phyloP scores from a whole-genome alignment of 37 sponge, comb jelly and placozoan genomes.

The Haliclona indistincta region DNA sequence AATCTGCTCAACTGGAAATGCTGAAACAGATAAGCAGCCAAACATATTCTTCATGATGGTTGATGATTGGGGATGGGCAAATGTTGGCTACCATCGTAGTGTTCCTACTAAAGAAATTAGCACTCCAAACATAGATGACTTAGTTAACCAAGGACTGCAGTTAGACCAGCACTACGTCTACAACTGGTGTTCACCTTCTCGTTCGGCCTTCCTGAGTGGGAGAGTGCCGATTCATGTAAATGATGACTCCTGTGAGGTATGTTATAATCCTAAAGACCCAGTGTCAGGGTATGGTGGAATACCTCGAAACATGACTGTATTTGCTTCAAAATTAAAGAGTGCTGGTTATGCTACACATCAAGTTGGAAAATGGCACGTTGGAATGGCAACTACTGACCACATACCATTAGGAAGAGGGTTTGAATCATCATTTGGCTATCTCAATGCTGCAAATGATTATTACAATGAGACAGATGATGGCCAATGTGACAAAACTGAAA shows the following conservation, averaged over 20 bases:
- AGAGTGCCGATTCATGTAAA: slow-evolving; percentile 20
- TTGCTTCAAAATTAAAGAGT: slow-evolving; percentile 18
- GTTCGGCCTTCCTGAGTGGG: slow-evolving; percentile 25
- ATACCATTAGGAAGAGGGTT: slow-evolving; percentile 24
- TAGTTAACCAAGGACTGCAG: slow-evolving; percentile 17
- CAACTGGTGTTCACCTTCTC: slow-evolving; percentile 12
- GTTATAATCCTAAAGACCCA: slow-evolving; percentile 25
- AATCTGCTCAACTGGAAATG: too few relatives aligned
- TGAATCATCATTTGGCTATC: slow-evolving; percentile 30
- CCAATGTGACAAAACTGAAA: not conserved
- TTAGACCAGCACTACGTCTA: too few relatives aligned
- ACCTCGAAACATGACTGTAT: slow-evolving; percentile 26
- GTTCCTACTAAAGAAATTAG: too few relatives aligned
- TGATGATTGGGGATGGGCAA: too few relatives aligned
- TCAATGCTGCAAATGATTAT: slow-evolving; percentile 19
- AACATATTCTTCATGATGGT: too few relatives aligned
- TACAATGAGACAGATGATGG: slow-evolving; percentile 8
- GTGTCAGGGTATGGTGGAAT: slow-evolving; percentile 21
- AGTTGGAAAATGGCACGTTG: slow-evolving; percentile 44
- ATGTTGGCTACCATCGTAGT: too few relatives aligned
- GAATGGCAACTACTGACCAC: slow-evolving; percentile 16
- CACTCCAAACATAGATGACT: too few relatives aligned
- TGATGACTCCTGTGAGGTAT: not conserved
- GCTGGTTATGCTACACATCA: slow-evolving; percentile 58
- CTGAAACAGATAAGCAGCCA: too few relatives aligned